Conservation (phyloP, 2,888 invertebrate species). For the Lumbricus terrestris region DNA sequence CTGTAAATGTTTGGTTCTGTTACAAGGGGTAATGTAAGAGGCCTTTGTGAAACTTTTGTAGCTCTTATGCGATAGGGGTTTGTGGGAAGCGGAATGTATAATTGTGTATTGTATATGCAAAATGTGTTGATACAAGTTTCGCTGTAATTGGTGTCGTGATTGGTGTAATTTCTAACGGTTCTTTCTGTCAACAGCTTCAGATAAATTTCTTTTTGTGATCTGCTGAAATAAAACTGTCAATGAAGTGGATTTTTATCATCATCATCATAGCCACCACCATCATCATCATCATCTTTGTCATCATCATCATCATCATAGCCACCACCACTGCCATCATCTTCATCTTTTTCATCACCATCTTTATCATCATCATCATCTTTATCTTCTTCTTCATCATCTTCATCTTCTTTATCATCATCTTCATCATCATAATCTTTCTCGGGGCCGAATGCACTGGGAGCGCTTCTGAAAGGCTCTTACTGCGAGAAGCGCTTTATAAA, state of each 20-base stretch:
- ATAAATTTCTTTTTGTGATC: not conserved
- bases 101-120: conserved; percentile 3
- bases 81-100: not conserved
- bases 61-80: not conserved
- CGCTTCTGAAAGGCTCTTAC: too few species aligned
- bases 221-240: not conserved
- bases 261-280: not conserved
- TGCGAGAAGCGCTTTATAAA: too few species aligned
- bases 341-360: too few species aligned
- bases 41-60: not conserved
- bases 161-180: not conserved
- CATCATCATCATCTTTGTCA: too few species aligned
- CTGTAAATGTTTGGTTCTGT: not conserved
- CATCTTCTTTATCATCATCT: too few species aligned
- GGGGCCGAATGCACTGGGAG: too few species aligned
- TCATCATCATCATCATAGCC: too few species aligned
- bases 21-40: not conserved
- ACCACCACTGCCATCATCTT: too few species aligned
- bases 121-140: not conserved
- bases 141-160: not conserved
- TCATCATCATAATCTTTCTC: too few species aligned
- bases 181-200: not conserved
- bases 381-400: too few species aligned
- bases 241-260: not conserved
- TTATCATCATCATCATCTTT: too few species aligned